Percentiles rank a stretch among this genome's conserved stretches.
These are phyloP conservation scores for Pleuronectes platessa DNA, from an alignment of 2,113 vertebrate species.

Conservation along the genomic window DNA sequence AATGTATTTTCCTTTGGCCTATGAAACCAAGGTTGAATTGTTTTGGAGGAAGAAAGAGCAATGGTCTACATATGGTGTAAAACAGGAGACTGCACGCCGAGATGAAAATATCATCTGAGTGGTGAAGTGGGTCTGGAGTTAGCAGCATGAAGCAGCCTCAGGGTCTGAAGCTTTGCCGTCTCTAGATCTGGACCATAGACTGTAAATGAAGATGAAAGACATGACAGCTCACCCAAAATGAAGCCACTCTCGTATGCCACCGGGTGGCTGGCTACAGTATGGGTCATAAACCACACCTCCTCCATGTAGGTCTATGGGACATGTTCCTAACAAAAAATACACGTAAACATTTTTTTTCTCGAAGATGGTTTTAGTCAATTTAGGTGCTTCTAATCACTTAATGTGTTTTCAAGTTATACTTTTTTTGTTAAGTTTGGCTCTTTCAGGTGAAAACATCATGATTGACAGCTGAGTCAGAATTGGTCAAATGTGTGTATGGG, in stretches of 20 bases:
- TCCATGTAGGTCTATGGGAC: too few species aligned
- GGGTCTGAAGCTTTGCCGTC: background rate
- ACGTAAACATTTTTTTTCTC: too few species aligned
- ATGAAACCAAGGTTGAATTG: background rate
- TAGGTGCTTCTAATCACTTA: too few species aligned
- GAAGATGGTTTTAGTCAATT: too few species aligned
- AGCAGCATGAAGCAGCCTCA: background rate
- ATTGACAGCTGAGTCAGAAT: background rate
- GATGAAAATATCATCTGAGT: background rate
- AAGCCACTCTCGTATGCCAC: background rate
- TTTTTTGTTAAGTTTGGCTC: too few species aligned
- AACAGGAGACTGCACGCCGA: background rate
- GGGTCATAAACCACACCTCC: too few species aligned
- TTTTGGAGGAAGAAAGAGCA: background rate
- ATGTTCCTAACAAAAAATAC: too few species aligned
- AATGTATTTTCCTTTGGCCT: background rate
- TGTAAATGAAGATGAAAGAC: background rate
- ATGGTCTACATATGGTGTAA: background rate
- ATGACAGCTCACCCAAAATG: background rate
- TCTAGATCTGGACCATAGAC: background rate
- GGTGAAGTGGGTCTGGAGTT: background rate
- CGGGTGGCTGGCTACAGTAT: too few species aligned
- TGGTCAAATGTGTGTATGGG: too few species aligned
- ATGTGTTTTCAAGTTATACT: too few species aligned
- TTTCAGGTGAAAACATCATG: too few species aligned